Percentiles rank a stretch among this genome's conserved stretches.
phyloP scores from a whole-genome alignment of 1,140 invertebrate species.

The Hirudo medicinalis region DNA sequence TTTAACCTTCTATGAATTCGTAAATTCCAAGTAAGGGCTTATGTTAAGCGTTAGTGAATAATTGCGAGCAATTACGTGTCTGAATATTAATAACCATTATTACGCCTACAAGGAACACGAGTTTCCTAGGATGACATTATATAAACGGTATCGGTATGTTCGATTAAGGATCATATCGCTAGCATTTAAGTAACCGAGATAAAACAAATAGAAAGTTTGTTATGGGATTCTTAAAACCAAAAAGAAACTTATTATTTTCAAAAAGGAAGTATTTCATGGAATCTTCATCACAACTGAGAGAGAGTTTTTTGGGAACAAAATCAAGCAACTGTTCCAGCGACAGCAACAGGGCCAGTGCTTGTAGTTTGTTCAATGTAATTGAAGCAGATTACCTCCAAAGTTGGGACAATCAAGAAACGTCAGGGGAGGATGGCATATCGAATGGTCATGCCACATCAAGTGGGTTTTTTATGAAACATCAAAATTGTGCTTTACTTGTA shows the following conservation, averaged over 20 bases:
- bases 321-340: background rate
- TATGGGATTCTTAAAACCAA: background rate
- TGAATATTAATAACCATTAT: no score
- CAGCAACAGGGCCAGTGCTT: constrained; percentile 7
- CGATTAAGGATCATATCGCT: no score
- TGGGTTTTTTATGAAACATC: background rate
- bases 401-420: constrained; percentile 6
- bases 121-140: no score
- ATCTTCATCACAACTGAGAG: background rate
- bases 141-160: no score
- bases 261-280: constrained; percentile 4
- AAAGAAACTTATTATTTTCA: constrained; percentile 5
- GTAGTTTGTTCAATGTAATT: constrained; percentile 12
- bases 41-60: no score
- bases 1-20: no score
- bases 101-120: no score
- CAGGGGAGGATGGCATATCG: background rate
- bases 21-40: no score
- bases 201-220: no score
- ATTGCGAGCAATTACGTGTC: no score
- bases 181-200: no score
- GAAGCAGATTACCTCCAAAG: constrained; percentile 15
- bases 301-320: constrained; percentile 6
- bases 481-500: background rate
- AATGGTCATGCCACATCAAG: background rate